These are phyloP conservation scores for Drosophila repleta DNA, from an alignment of 1,140 invertebrate species.

Conservation along the genomic window DNA sequence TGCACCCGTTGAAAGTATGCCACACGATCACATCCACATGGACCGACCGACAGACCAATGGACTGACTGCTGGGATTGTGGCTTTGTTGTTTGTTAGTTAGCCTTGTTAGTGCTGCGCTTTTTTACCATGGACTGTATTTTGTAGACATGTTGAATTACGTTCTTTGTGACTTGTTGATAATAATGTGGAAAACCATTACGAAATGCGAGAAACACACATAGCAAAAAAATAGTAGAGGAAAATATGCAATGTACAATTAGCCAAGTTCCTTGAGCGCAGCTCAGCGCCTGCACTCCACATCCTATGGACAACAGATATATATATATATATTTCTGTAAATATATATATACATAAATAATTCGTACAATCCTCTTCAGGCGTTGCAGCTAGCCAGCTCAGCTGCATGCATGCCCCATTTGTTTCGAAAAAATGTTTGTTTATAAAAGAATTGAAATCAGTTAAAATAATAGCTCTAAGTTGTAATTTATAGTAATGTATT, in stretches of 20 bases:
- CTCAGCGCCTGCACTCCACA: conserved; percentile 8
- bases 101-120: conserved; percentile 65
- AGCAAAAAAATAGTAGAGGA: conserved; percentile 9
- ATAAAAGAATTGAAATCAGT: conserved; percentile 47
- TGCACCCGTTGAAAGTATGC: conserved; percentile 29
- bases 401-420: conserved; percentile 15
- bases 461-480: conserved; percentile 73
- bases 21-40: conserved; percentile 14
- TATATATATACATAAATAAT: not conserved
- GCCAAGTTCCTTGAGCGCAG: conserved; percentile 15
- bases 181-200: conserved; percentile 33
- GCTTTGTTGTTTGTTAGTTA: conserved; percentile 63
- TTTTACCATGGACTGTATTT: conserved; percentile 70
- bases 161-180: conserved; percentile 72
- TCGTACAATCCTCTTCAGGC: not conserved
- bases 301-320: conserved; percentile 4
- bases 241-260: conserved; percentile 24
- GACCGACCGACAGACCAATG: conserved; percentile 24
- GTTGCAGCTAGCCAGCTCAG: conserved; percentile 1
- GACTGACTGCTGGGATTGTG: conserved; percentile 31
- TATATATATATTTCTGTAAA: not conserved
- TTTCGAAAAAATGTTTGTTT: conserved; percentile 59
- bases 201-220: conserved; percentile 13
- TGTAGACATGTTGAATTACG: conserved; percentile 66
- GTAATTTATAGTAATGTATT: conserved; percentile 81